Evolutionary conservation across 2,797 vertebrate species (phyloP).

Genomic region (Pithecia hirsuta): DNA sequence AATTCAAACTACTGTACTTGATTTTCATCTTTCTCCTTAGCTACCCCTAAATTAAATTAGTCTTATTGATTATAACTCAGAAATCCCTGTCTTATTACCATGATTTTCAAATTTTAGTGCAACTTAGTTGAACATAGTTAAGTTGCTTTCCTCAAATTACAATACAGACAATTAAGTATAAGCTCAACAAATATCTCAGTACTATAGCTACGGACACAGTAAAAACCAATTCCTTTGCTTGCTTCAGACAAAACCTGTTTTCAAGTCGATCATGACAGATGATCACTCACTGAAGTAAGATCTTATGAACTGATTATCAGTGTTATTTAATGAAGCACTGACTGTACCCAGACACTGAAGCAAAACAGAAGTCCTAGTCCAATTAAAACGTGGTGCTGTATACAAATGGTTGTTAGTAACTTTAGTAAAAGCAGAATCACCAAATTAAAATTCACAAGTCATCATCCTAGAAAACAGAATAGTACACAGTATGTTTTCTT

Average conservation of each 20-base stretch:
- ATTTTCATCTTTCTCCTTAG: slow-evolving; percentile 73
- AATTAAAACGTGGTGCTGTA: neutral
- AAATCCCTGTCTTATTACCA: slow-evolving; percentile 68
- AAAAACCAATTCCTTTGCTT: neutral
- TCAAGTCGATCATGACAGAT: neutral
- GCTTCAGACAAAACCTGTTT: slow-evolving; percentile 36
- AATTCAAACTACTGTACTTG: slow-evolving; percentile 75
- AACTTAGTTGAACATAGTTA: slow-evolving; percentile 13
- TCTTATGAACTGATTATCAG: slow-evolving; percentile 3
- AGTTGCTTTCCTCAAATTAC: slow-evolving; percentile 39
- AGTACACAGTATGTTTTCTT: neutral
- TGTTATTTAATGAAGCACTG: neutral
- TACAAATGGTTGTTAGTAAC: neutral
- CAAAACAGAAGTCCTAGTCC: neutral
- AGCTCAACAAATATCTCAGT: neutral
- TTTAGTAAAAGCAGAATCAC: neutral
- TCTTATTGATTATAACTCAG: slow-evolving; percentile 69
- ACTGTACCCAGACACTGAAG: neutral
- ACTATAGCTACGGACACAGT: neutral
- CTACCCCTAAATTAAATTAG: slow-evolving; percentile 76
- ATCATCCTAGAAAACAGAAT: neutral
- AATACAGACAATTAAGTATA: neutral
- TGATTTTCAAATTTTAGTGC: slow-evolving; percentile 69
- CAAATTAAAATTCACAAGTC: neutral
- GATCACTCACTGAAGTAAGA: neutral